Evolutionary conservation across 2,113 vertebrate species (phyloP).

Genomic region (Pithys albifrons): DNA sequence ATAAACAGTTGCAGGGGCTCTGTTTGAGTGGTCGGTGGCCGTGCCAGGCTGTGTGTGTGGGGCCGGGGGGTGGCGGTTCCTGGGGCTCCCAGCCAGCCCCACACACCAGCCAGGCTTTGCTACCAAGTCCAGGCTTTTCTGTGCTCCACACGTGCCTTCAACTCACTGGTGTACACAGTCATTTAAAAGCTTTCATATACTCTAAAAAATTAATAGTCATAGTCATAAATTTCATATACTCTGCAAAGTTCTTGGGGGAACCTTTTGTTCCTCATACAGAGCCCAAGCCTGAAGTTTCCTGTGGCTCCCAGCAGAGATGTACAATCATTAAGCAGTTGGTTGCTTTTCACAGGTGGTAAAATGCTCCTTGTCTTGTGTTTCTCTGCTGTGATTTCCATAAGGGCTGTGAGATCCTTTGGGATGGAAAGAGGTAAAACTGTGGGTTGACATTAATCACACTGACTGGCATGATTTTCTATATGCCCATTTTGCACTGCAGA

Average conservation of each 20-base stretch:
- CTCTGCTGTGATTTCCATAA: neutral
- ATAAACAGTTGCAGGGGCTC: constrained; percentile 35
- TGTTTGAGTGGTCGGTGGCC: neutral
- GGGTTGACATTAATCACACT: neutral
- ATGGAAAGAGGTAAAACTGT: neutral
- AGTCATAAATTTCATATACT: neutral
- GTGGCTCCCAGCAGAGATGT: neutral
- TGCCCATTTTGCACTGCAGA: neutral
- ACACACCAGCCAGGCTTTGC: neutral
- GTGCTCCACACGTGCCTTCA: neutral
- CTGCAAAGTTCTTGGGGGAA: neutral
- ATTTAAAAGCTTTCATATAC: neutral
- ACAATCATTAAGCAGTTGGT: neutral
- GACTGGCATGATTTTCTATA: neutral
- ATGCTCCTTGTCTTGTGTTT: neutral
- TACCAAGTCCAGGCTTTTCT: neutral
- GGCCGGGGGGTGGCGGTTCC: neutral
- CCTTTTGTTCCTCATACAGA: neutral
- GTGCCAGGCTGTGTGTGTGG: constrained; percentile 6
- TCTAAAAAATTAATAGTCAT: neutral
- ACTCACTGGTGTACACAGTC: neutral
- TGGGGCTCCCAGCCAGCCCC: neutral
- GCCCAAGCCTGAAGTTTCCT: neutral
- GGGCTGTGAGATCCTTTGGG: neutral
- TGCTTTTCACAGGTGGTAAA: neutral